Base-by-base conservation (phyloP, 2,888 invertebrate species). In the Hirtodrosophila duncani region DNA sequence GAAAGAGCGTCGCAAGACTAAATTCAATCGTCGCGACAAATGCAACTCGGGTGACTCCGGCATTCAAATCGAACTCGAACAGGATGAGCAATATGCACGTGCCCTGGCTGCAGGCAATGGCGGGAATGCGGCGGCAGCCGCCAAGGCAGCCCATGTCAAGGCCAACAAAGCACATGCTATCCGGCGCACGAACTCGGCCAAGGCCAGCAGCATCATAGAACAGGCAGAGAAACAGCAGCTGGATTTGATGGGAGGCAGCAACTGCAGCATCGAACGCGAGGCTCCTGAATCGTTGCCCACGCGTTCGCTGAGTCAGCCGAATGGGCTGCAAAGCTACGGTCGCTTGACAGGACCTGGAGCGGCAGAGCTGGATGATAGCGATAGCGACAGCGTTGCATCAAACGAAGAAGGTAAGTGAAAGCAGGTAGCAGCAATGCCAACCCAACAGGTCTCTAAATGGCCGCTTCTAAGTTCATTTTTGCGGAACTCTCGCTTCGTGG, bases 11-110 rank as follows among this genome's bases (percentile, higher is more conserved):
- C 91, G 91, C 75, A 91, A 91, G 82, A 91, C 90, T 64, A 92
- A 92, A 84, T 90, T 91, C 42, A 91, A 91, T 48, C 88, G 92
- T 49, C 91, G 89, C 68, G 90, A 91, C 64, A 92, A 92, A 84
- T 92, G 92, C 85, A 92, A 91, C 85, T 92, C 92, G 81, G 92
- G 92, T 3, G 92, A 92, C 85, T 92, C 92, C 57, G 92, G 92
- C 60, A 92, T 92, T 78, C 92, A 92, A 86, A 90, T 92, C 67
- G 91, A 91, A 88, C 58, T 86, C 27, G 87, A 87, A 85, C 89
- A 85, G 78, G 85, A 84, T 57, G 85, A 86, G 30, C 82, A 82
- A 36, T 85, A 75, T 66, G 77, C 77, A 11, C 71, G 81, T 24
- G 39, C 61, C 2, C 43, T 63, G 16, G 26, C 30, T 0, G 23